A percentile compares a stretch with the other conserved stretches of the same genome.
phyloP scores from a whole-genome alignment of 2,888 invertebrate species.

The Endotricha flammealis region DNA sequence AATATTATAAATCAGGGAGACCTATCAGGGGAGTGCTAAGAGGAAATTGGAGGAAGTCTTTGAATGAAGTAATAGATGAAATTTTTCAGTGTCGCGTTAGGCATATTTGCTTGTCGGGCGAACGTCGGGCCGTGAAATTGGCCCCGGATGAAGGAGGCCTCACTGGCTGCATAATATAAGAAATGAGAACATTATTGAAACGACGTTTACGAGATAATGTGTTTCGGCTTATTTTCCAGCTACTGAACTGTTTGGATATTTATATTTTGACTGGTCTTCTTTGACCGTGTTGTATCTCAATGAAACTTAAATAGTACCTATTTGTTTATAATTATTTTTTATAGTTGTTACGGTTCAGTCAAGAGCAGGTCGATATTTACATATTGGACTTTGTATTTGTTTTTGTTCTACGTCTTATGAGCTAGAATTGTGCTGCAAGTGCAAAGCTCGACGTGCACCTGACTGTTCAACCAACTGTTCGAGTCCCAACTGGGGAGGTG shows the following conservation, averaged over 20 bases:
- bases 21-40: constrained; percentile 1
- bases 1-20: too few species aligned
- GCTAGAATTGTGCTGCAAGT: too few species aligned
- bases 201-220: constrained; percentile 11
- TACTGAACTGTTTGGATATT: constrained; percentile 6
- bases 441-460: too few species aligned
- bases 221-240: constrained; percentile 5
- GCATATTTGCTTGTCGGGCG: constrained; percentile 43
- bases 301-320: not conserved
- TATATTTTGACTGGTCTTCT: constrained; percentile 2
- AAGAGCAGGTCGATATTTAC: too few species aligned
- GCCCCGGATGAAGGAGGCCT: constrained; percentile 33
- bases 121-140: constrained; percentile 71
- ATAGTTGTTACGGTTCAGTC: too few species aligned
- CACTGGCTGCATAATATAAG: constrained; percentile 5
- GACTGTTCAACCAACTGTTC: too few species aligned
- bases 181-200: constrained; percentile 10
- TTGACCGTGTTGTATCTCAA: not conserved
- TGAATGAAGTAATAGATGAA: constrained; percentile 41
- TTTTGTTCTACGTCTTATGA: too few species aligned
- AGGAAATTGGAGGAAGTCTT: constrained; percentile 33
- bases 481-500: too few species aligned
- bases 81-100: constrained; percentile 48
- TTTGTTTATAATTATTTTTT: too few species aligned
- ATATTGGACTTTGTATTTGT: too few species aligned